Base-by-base conservation (phyloP, 53 echinoderm and acorn worm species). In the Echinarachnius parma region DNA sequence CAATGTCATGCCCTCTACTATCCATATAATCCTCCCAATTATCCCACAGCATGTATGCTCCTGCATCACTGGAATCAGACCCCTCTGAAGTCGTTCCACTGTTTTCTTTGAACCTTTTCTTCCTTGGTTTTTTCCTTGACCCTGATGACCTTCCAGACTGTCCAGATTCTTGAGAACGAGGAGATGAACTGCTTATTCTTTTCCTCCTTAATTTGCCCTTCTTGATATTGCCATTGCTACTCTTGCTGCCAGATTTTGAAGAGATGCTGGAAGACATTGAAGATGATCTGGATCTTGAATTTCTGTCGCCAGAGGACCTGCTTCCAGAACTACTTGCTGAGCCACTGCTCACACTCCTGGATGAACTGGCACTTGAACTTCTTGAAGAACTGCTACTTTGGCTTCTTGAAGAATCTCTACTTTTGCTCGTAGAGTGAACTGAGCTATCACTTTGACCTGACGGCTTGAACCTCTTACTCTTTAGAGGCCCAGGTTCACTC, bases 21-120 rank as follows among this genome's bases (percentile, higher is more conserved):
- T 82, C 82, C 82, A 82, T 76, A 28, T 82, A 82, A 25, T 76
- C 76, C 66, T 82, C 82, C 82, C 82, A 82, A 44, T 66, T 76
- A 55, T 82, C 65, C 30, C 54, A 82, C 32, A 82, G 64, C 18
- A 59, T 4, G 34, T 82, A 82, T 39, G 57, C 82, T 14, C 23
- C 56, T 3, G 32, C 65, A 65, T 39, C 34, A 5, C 64, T 76
- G 9, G 82, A 65, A 18, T 57, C 64, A 2, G 80, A 68, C 3
- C 10, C 47, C 34, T 31, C n/a, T 2, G 21, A 27, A 2, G 37
- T 21, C 23, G 42, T 21, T n/a, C 29, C 53, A 16, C 26, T 47
- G 9, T 13, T n/a, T 24, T 59, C 29, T 20, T 4, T 28, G 18
- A n/a, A n/a, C n/a, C n/a, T n/a, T n/a, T n/a, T n/a, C n/a, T 28